Base-by-base conservation (phyloP, 2,797 vertebrate species). In the Anguilla anguilla region DNA sequence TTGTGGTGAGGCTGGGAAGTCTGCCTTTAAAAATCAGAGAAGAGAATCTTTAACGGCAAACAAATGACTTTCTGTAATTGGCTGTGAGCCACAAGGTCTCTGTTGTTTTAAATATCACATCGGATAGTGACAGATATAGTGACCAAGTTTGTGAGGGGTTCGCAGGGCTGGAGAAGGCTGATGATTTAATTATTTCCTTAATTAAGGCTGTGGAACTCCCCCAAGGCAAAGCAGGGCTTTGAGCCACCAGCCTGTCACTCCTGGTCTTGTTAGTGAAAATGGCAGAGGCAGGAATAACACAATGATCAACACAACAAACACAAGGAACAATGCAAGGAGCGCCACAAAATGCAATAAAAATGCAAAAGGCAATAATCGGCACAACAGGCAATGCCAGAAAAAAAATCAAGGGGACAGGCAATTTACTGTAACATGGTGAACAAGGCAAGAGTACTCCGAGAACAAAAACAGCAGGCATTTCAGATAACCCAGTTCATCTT, bases 1-100 rank as follows among this genome's bases (percentile, higher is more conserved):
- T 88, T 90, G 89, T 86, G 85, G 83, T 39, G 39, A 87, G 89
- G 90, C 87, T 84, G 91, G 89, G 91, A 87, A 89, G 86, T 86
- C 79, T 83, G 89, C 87, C 88, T 84, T 82, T 72, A 84, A 84
- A 89, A 86, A 74, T 49, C 64, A 90, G 49, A 64, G 61, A 64
- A n/a, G 7, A 64, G 22, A 64, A 25, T 25, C 61, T 64, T 64
- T n/a, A 11, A 9, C 61, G 22, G 25, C 61, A 85, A 85, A 90
- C 69, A 74, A 74, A 74, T 31, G 11, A 67, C 69, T 82, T 19
- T 19, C 1, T 17, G 19, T 61, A 77, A 82, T n/a, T 51, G 87
- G 85, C 79, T 28, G 79, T 77, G 31, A 55, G n/a, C 15, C 57
- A 57, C 19, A 86, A 7, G 31, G 85, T 25, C 39, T 81, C 46